Conservation (phyloP, 1,140 invertebrate species). For the Berghia stephanieae region DNA sequence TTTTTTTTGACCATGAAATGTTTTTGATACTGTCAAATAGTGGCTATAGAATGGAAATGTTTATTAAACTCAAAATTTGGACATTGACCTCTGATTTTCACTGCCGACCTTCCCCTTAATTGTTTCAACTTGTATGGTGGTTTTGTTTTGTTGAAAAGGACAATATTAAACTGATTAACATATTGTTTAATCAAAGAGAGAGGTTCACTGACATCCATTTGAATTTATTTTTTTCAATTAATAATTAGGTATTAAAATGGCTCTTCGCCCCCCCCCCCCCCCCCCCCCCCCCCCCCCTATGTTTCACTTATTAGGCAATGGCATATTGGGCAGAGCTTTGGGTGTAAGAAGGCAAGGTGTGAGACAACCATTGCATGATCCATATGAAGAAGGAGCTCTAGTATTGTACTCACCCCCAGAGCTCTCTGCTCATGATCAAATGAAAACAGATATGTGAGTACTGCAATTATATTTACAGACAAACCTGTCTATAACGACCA, state of each 20-base stretch:
- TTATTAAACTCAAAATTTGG: no score
- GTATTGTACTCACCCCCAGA: constrained; percentile 88
- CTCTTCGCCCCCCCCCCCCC: no score
- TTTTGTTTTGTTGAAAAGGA: not conserved
- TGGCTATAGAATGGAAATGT: no score
- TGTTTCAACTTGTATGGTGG: no score
- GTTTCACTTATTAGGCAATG: constrained; percentile 17
- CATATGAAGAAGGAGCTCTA: constrained; percentile 90
- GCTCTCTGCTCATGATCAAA: constrained; percentile 82
- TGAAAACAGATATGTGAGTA: constrained; percentile 78
- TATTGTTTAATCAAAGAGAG: not conserved
- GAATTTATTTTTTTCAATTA: not conserved
- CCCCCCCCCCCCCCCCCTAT: no score
- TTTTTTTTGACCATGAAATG: no score
- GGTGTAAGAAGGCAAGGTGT: constrained; percentile 78
- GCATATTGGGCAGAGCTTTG: constrained; percentile 70
- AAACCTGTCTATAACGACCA: no score
- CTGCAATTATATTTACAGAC: no score
- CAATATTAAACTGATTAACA: not conserved
- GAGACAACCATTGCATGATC: constrained; percentile 87
- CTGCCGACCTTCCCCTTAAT: no score
- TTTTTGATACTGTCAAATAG: no score
- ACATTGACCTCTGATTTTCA: no score
- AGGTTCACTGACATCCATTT: not conserved
- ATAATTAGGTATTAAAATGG: not conserved